Base-by-base conservation (phyloP, 64 coral and sea anemone species). In the Pachyseris speciosa region DNA sequence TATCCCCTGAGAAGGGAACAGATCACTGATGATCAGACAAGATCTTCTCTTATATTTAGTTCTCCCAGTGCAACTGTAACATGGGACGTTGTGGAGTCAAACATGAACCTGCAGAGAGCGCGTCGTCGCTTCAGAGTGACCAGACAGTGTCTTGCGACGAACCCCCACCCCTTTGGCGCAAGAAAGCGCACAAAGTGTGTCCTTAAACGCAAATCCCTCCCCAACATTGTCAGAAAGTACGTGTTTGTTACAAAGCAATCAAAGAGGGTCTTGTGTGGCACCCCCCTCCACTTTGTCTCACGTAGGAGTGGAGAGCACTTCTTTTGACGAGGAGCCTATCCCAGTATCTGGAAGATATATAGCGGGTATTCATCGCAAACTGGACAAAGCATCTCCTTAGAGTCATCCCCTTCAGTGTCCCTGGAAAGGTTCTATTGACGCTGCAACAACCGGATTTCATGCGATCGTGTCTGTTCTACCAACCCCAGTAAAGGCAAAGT, bases 401-500 rank as follows among this genome's bases (percentile, higher is more conserved):
- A 55, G 51, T 17, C 0, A 55, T 55, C 51, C 51, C 51, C 51
- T 55, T 55, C 9, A 55, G 51, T 55, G 51, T 55, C 51, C 16
- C 51, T 55, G 51, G 51, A n/a, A 55, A n/a, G 51, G 59, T 64
- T 64, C 25, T 28, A 64, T 64, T 8, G 25, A 25, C 22, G 59
- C 59, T 2, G 26, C 59, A 64, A 64, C n/a, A 64, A 40, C 17
- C 32, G 49, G 69, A 42, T 39, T 74, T 52, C 47, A 88, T 10
- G 86, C 71, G 72, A 16, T 88, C 20, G 86, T 61, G 52, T 40
- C 48, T 19, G 74, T 4, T 9, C 45, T 88, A 36, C 8, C 47
- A 74, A 75, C 86, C 28, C 86, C 70, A 59, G 39, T 74, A 5
- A 75, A 75, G 70, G 31, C 24, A 37, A 88, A 88, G 69, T 88